These are phyloP conservation scores for Eurystomus gularis DNA, from an alignment of 2,113 vertebrate genomes.

Conservation along the genomic window DNA sequence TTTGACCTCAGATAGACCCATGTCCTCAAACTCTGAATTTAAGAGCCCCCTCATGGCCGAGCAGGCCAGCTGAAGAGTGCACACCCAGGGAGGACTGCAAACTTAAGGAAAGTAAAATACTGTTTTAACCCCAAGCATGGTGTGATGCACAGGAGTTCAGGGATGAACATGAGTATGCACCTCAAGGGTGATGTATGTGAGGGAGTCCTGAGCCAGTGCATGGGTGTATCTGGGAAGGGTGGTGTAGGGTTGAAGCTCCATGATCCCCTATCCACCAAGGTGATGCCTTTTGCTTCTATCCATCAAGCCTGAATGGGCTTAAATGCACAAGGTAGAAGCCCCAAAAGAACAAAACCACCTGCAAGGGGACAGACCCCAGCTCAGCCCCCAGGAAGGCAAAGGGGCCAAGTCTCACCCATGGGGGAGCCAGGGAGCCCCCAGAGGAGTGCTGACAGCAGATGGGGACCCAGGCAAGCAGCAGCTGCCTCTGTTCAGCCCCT, in stretches of 20 bases:
- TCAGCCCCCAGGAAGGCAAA: background rate
- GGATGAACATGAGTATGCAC: background rate
- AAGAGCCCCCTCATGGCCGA: background rate
- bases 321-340: background rate
- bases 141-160: background rate
- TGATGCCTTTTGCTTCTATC: background rate
- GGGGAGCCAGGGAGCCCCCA: background rate
- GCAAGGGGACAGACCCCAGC: background rate
- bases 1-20: background rate
- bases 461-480: background rate
- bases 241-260: background rate
- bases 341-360: background rate
- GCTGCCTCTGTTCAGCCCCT: background rate
- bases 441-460: background rate
- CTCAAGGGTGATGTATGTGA: background rate
- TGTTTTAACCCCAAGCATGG: fast-evolving
- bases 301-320: background rate
- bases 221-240: fast-evolving
- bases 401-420: background rate
- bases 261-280: background rate
- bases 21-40: background rate
- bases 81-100: background rate
- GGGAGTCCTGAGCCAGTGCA: background rate
- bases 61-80: background rate
- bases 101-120: background rate